Evolutionary conservation across 1,140 invertebrate genomes (phyloP).

Genomic region (Drosophila murphyi): DNA sequence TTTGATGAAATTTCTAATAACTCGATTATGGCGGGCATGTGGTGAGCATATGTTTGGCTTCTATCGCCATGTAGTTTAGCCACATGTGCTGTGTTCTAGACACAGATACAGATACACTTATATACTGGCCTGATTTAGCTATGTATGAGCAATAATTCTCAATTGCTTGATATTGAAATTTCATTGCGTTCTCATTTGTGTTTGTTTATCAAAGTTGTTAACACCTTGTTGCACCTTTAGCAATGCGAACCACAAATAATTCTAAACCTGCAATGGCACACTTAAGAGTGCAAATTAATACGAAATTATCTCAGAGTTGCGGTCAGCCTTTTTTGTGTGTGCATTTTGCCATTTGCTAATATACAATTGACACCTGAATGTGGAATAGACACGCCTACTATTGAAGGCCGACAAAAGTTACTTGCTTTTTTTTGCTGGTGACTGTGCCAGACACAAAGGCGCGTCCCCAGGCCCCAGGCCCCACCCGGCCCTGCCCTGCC

Average conservation of each 20-base stretch:
- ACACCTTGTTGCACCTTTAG: conserved; percentile 45
- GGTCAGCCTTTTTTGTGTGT: conserved; percentile 24
- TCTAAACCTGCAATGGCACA: background rate
- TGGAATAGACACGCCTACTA: background rate
- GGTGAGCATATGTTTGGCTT: background rate
- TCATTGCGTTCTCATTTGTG: conserved; percentile 21
- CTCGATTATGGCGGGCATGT: background rate
- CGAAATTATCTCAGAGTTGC: conserved; percentile 51
- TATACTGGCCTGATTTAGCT: background rate
- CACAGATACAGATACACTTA: background rate
- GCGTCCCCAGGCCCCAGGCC: background rate
- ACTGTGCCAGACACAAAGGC: conserved; percentile 21
- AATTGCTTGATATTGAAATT: conserved; percentile 31
- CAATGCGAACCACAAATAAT: conserved; percentile 16
- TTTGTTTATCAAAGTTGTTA: conserved; percentile 58
- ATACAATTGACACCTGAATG: conserved; percentile 23
- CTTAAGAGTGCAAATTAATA: conserved; percentile 66
- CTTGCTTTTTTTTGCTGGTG: conserved; percentile 5
- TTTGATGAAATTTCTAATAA: background rate
- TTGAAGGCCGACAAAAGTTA: background rate
- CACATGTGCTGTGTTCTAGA: conserved; percentile 8
- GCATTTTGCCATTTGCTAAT: conserved; percentile 37
- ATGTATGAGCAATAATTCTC: conserved; percentile 17
- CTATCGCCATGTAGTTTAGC: conserved; percentile 10
- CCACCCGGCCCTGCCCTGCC: background rate